Evolutionary conservation across 2,888 invertebrate genomes (phyloP), one percentile per base, ranked within the genome.

Genomic region (Catocala nupta): DNA sequence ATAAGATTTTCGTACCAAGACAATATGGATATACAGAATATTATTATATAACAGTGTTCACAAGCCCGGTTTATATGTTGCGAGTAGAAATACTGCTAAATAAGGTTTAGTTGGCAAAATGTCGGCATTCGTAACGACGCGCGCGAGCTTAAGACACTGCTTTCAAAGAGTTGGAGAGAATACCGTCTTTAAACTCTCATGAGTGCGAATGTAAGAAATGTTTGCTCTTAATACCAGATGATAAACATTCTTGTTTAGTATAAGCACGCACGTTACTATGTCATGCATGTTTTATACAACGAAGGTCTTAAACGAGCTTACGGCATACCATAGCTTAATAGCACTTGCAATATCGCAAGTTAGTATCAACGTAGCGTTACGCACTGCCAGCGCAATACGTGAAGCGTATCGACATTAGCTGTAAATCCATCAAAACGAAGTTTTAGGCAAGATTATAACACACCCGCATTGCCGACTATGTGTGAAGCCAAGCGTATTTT

Each of bases 81-180:
- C 16, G 58, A 55, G 50, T 48, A 60, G 42, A 63, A n/a, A 55
- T 62, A 61, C 47, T 53, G 57, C 54, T 49, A 66, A 62, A 59
- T 49, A 55, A 11, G 12, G 16, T 53, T 25, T 60, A 53, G 54
- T 63, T 60, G 57, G 47, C 62, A 61, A 50, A 63, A 62, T 16
- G 4, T 49, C 55, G 57, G 55, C 65, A 65, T 68, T 70, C 59
- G 51, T 58, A 51, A 44, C 53, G 43, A 47, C 56, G 45, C 33
- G n/a, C 59, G 51, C 39, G 49, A 53, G 60, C 50, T 64, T 56
- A 11, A 36, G 33, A 67, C 39, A 33, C 34, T 34, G 43, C 10
- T 13, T 43, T 51, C 36, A 36, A 36, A 51, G 8, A 13, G 34
- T 11, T 7, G 34, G 34, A 11, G 34, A 12, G 51, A 25, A 59